Percentiles rank a stretch among this genome's conserved stretches.
phyloP scores from a whole-genome alignment of 2,888 invertebrate species.

The Philereme vetulata region DNA sequence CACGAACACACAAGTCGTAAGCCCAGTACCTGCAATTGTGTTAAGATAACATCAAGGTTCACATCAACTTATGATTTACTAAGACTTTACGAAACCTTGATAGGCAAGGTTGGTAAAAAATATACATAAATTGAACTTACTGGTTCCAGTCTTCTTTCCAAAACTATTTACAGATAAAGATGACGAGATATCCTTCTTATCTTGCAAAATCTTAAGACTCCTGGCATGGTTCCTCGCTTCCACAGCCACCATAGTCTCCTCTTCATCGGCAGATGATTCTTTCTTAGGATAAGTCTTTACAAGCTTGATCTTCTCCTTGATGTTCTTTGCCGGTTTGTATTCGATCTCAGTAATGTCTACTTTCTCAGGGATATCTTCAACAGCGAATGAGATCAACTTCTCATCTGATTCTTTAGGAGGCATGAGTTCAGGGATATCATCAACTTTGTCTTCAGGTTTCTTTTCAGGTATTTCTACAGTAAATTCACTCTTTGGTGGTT shows the following conservation, averaged over 20 bases:
- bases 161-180: conserved; percentile 85
- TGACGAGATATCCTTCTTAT: conserved; percentile 81
- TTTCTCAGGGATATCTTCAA: conserved; percentile 76
- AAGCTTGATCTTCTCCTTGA: conserved; percentile 81
- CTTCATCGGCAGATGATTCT: conserved; percentile 75
- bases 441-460: conserved; percentile 58
- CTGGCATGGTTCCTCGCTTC: conserved; percentile 80
- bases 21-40: neutral
- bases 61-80: neutral
- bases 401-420: conserved; percentile 78
- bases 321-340: conserved; percentile 76
- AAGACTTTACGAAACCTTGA: too few relatives aligned
- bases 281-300: conserved; percentile 80
- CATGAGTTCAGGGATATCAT: conserved; percentile 62
- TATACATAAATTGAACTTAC: conserved; percentile 50
- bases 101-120: too few relatives aligned
- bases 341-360: conserved; percentile 62
- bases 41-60: conserved; percentile 3
- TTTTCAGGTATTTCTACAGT: conserved; percentile 62
- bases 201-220: conserved; percentile 65
- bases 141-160: conserved; percentile 73
- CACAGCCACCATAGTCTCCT: conserved; percentile 85
- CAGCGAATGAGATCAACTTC: conserved; percentile 80
- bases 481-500: conserved; percentile 57
- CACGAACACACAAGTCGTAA: conserved; percentile 6